A percentile compares a stretch with the other conserved stretches of the same genome.
Conservation (phyloP, 1,140 invertebrate species). For the Drosophila kepulauana region DNA sequence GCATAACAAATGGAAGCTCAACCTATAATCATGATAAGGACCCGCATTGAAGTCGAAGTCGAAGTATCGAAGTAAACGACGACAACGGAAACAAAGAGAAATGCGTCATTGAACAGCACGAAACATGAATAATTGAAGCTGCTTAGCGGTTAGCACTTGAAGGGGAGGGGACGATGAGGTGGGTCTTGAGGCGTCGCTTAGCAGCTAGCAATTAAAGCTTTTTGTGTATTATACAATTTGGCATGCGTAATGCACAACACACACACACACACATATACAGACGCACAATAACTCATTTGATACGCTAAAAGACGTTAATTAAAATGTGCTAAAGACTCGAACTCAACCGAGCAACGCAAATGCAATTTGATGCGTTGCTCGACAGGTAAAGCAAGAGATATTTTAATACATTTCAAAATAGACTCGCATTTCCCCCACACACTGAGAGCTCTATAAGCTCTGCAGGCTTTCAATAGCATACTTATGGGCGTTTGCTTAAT, state of each 20-base stretch:
- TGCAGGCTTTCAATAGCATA: slow-evolving; percentile 26
- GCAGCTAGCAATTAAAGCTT: slow-evolving; percentile 40
- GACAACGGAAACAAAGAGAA: slow-evolving; percentile 26
- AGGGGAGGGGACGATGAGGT: background rate
- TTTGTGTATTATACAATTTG: slow-evolving; percentile 2
- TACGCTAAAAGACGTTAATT: slow-evolving; percentile 15
- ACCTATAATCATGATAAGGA: slow-evolving; percentile 42
- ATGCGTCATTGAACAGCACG: slow-evolving; percentile 43
- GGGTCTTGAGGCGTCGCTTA: slow-evolving; percentile 25
- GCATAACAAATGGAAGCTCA: slow-evolving; percentile 40
- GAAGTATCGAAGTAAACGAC: background rate
- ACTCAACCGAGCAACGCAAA: background rate
- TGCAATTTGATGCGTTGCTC: slow-evolving; percentile 1
- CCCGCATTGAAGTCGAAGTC: slow-evolving; percentile 32
- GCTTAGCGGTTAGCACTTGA: slow-evolving; percentile 24
- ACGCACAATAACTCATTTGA: background rate
- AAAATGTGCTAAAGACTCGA: slow-evolving; percentile 5
- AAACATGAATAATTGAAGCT: slow-evolving; percentile 57
- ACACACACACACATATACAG: slow-evolving; percentile 1
- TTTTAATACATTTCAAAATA: too few relatives aligned
- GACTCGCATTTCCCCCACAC: too few relatives aligned
- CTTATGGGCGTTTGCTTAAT: slow-evolving; percentile 26
- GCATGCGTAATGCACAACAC: slow-evolving; percentile 18
- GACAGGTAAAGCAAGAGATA: too few relatives aligned
- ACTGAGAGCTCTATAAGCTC: background rate